Base-by-base conservation (phyloP, 1,140 invertebrate genomes). In the Battus philenor region DNA sequence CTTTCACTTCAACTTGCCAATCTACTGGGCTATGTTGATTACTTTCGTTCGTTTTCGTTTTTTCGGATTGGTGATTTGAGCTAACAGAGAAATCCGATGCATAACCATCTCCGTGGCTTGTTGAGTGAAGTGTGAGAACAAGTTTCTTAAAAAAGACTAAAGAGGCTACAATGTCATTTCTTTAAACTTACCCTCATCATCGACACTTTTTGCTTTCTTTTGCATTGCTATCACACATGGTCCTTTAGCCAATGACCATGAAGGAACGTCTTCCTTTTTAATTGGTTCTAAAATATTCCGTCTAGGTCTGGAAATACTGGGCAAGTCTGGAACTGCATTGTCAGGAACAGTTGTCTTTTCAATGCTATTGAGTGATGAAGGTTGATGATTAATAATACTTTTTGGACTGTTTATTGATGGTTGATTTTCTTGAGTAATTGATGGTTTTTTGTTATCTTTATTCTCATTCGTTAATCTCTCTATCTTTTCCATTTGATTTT, bases 241-340 rank as follows among this genome's bases (percentile, higher is more conserved):
- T 0, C 79, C 81, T 51, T 86, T 86, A 1, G 86, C 86, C 9
- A 87, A 47, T 0, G 82, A 82, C 86, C 86, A 87, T 6, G 60
- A 47, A 0, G 80, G 77, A 2, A 85, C 70, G 11, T 76, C 59
- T 3, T 71, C 73, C 15, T 71, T 73, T 22, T 70, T 72, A 30
- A 87, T 76, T n/a, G 86, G 86, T 44, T 86, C 86, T 32, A 87
- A 57, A 50, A 86, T 68, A 61, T 75, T 82, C 24, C 81, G 64
- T 16, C 72, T 77, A 6, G 78, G 66, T 41, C 76, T 68, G 36
- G 78, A 50, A 39, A 80, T 58, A n/a, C 48, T 60, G 0, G 72
- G 73, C 41, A 81, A 62, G 43, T 81, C 67, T 7, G 38, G 13
- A 10, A 41, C 9, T 10, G n/a, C 34, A 10, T 24, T 12, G 13